phyloP scores from a whole-genome alignment of 2,113 vertebrate species.

The Paratilapia polleni region DNA sequence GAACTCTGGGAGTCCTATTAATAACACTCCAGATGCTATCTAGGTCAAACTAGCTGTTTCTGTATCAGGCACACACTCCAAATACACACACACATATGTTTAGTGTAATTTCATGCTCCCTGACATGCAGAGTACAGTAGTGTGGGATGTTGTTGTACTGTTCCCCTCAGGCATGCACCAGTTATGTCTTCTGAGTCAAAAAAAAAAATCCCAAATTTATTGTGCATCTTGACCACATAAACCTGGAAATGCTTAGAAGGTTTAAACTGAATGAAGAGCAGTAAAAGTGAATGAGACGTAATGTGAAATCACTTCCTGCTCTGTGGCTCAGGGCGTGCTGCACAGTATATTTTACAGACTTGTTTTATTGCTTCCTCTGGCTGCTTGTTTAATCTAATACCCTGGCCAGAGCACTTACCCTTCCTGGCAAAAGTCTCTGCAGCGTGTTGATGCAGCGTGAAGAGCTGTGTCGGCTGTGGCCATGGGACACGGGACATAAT shows the following conservation, averaged over 20 bases:
- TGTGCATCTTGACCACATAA: not conserved
- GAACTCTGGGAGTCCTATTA: conserved; percentile 76
- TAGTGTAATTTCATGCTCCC: conserved; percentile 24
- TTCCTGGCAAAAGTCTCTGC: conserved; percentile 42
- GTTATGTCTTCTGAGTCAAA: not conserved
- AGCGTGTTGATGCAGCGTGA: conserved; percentile 28
- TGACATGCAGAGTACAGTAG: conserved; percentile 31
- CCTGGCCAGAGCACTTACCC: conserved; percentile 48
- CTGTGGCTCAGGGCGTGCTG: conserved; percentile 16
- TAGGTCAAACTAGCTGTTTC: conserved; percentile 67
- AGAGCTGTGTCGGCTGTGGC: not conserved
- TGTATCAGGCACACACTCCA: conserved; percentile 29
- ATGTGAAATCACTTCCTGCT: conserved; percentile 36
- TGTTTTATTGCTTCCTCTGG: conserved; percentile 68
- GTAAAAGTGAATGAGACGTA: conserved; percentile 36
- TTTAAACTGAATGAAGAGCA: conserved; percentile 13
- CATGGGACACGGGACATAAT: not conserved
- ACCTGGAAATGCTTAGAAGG: not conserved
- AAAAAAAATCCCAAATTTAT: not conserved
- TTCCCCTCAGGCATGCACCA: not conserved
- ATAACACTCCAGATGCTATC: conserved; percentile 77
- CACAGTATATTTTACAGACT: conserved; percentile 49
- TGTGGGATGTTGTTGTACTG: conserved; percentile 10
- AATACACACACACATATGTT: conserved; percentile 19
- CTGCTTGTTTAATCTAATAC: conserved; percentile 65